phyloP scores from a whole-genome alignment of 1,140 invertebrate species.

The Trichonephila clavipes region DNA sequence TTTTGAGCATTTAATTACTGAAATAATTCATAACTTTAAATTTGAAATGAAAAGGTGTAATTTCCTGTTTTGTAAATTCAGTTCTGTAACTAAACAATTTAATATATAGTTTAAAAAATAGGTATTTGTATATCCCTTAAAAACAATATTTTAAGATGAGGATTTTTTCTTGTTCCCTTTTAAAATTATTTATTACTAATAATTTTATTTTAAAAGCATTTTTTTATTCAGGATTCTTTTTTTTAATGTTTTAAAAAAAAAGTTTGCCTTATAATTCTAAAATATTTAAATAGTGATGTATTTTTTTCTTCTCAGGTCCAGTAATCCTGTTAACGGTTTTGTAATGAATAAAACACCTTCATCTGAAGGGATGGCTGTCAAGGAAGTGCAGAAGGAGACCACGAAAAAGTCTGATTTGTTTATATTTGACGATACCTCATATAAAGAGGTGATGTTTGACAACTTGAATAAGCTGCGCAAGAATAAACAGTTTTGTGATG shows the following conservation, averaged over 20 bases:
- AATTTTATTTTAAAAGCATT: too few relatives aligned
- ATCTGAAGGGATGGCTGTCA: slow-evolving; percentile 65
- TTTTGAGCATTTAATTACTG: too few relatives aligned
- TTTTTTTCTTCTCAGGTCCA: slow-evolving; percentile 36
- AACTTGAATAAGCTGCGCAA: slow-evolving; percentile 88
- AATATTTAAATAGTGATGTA: not conserved
- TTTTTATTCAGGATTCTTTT: too few relatives aligned
- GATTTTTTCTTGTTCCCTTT: too few relatives aligned
- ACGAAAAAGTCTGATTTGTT: slow-evolving; percentile 58
- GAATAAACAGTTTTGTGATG: slow-evolving; percentile 90
- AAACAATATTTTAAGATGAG: too few relatives aligned
- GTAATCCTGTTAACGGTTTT: slow-evolving; percentile 62
- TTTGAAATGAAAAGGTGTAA: too few relatives aligned
- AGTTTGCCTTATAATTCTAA: not conserved
- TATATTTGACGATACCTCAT: slow-evolving; percentile 83
- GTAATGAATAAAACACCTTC: slow-evolving; percentile 63
- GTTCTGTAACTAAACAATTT: too few relatives aligned
- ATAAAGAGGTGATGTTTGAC: slow-evolving; percentile 84
- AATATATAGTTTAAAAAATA: too few relatives aligned
- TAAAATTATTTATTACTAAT: too few relatives aligned
- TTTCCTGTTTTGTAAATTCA: too few relatives aligned
- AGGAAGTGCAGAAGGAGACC: slow-evolving; percentile 43
- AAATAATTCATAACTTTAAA: too few relatives aligned
- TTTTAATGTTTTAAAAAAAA: not conserved
- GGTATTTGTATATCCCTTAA: too few relatives aligned